Evolutionary conservation across 2,113 vertebrate species (phyloP).

Genomic region (Mirza zaza): DNA sequence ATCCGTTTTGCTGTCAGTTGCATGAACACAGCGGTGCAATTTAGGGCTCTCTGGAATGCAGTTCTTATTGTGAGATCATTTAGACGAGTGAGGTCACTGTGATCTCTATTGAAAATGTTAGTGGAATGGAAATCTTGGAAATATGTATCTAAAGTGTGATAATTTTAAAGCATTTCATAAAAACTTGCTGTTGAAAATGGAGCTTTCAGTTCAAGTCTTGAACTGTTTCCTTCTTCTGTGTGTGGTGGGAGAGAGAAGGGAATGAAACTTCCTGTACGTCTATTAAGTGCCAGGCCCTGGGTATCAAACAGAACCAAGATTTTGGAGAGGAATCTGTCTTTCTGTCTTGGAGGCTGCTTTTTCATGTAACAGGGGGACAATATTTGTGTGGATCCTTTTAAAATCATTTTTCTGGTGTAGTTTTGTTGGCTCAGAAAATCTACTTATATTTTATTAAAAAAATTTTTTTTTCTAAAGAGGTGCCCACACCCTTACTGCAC

Average conservation of each 20-base stretch:
- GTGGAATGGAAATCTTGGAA: background rate
- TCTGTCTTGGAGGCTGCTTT: background rate
- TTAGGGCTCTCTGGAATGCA: background rate
- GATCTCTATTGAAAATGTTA: conserved; percentile 14
- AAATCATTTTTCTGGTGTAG: conserved; percentile 5
- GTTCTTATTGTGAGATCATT: background rate
- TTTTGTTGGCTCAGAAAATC: conserved; percentile 14
- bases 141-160: background rate
- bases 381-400: background rate
- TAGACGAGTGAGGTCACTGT: background rate
- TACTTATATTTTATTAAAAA: background rate
- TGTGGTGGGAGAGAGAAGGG: background rate
- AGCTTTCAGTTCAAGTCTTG: background rate
- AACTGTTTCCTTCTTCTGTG: background rate
- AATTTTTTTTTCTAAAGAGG: background rate
- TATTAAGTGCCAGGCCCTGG: background rate
- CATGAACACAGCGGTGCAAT: background rate
- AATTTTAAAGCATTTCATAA: conserved; percentile 58
- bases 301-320: no score
- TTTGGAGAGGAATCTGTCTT: background rate
- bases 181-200: background rate
- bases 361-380: background rate
- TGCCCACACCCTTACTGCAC: background rate
- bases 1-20: background rate
- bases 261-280: background rate